phyloP scores from a whole-genome alignment of 2,888 invertebrate genomes.

The Thera obeliscata region DNA sequence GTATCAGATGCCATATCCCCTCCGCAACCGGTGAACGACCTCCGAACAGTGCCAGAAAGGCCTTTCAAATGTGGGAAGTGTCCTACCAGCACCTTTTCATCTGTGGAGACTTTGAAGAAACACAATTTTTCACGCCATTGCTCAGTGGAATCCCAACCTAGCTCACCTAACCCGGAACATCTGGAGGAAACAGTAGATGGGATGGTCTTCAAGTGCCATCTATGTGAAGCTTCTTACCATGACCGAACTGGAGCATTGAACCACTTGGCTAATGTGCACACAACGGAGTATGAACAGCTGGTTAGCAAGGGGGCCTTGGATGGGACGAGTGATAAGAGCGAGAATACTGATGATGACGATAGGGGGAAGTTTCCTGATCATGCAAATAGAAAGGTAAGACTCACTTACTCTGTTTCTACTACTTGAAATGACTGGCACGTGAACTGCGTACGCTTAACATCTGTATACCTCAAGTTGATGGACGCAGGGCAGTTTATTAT shows the following conservation, averaged over 20 bases:
- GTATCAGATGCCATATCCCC: constrained; percentile 64
- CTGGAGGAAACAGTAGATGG: constrained; percentile 78
- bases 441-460: too few relatives aligned
- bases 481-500: too few relatives aligned
- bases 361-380: constrained; percentile 94
- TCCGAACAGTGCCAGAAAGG: constrained; percentile 89
- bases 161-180: constrained; percentile 68
- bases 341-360: constrained; percentile 87
- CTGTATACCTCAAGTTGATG: too few relatives aligned
- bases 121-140: constrained; percentile 90
- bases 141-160: constrained; percentile 70
- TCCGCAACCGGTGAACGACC: constrained; percentile 64
- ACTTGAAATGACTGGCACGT: too few relatives aligned
- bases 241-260: constrained; percentile 91
- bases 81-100: constrained; percentile 92
- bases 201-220: constrained; percentile 95
- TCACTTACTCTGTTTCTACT: not conserved
- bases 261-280: constrained; percentile 91
- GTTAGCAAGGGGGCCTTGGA: constrained; percentile 90
- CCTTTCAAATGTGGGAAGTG: constrained; percentile 92
- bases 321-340: constrained; percentile 85
- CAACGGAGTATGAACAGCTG: constrained; percentile 91
- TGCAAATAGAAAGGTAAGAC: constrained; percentile 90
- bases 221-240: constrained; percentile 94
- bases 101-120: constrained; percentile 90